Percentiles rank a stretch among this genome's conserved stretches.
Evolutionary conservation across 2,113 vertebrate species (phyloP).

Genomic region (Pterocles burchelli): DNA sequence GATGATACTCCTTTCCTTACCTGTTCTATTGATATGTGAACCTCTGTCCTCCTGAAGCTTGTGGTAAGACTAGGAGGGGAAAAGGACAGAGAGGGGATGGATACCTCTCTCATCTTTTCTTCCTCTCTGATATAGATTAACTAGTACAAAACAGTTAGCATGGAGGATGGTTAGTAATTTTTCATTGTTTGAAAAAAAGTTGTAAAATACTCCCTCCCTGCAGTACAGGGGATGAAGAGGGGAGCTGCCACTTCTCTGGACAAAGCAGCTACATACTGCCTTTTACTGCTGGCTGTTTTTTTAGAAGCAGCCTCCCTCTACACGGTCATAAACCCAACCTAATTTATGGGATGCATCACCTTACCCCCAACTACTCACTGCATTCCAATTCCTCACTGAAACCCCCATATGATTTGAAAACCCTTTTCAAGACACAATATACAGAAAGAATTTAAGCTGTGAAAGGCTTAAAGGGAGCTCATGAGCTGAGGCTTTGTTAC

Average conservation of each 20-base stretch:
- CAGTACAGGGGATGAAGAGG: background rate
- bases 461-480: background rate
- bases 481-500: background rate
- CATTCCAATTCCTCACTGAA: slow-evolving; percentile 43
- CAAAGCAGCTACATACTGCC: background rate
- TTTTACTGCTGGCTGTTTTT: background rate
- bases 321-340: background rate
- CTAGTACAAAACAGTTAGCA: background rate
- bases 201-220: background rate
- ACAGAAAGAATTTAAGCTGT: background rate
- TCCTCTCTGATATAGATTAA: background rate
- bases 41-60: background rate
- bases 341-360: background rate
- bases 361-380: background rate
- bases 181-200: background rate
- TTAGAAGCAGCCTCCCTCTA: background rate
- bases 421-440: slow-evolving; percentile 16
- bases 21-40: background rate
- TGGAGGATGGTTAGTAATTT: background rate
- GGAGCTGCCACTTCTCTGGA: background rate
- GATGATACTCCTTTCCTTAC: background rate
- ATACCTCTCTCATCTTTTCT: background rate
- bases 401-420: background rate
- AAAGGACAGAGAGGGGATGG: background rate
- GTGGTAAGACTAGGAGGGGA: background rate